Evolutionary conservation across 2,797 vertebrate genomes (phyloP), one percentile per base, ranked within the genome.

Genomic region (Clarias pachynema): DNA sequence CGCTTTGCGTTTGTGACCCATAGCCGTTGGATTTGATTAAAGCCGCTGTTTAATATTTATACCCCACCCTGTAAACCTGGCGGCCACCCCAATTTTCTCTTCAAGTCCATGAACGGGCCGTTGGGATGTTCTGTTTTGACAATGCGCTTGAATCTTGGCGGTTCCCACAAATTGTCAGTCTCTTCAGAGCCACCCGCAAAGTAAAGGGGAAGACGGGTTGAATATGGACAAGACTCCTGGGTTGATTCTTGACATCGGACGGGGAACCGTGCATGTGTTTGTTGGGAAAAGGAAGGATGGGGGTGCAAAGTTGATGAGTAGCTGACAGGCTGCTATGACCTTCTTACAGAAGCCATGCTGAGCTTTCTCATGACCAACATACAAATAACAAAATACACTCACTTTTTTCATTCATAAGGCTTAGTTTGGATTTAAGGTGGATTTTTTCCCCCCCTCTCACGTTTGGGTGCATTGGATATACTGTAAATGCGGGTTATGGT

Each of bases 21-120:
- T 84, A 91, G 89, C 83, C 84, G 78, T 86, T 88, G 86, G 86
- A 74, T 86, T 86, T 89, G 87, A 93, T 90, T 91, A 91, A 88
- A 90, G 81, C 81, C 79, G 80, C 88, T 89, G 87, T 90, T 93
- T 92, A 92, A 94, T 93, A 93, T 93, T 93, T 91, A 94, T 93
- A 89, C 85, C 81, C 88, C 79, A 60, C 79, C 86, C 87, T 85
- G 65, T 84, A 83, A 85, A 63, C 66, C 60, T 29, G 40, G 60
- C 66, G 5, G 56, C 77, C 86, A 87, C 68, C 81, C 72, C 34
- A 7, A 68, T 86, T 86, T 89, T 91, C 92, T 89, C 92, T 86
- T 89, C 85, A 90, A 89, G 34, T 78, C 85, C 81, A 88, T 85
- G 89, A 91, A 86, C 49, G 78, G 88, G 89, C 91, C 89, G 91